Percentiles rank a stretch among this genome's conserved stretches.
phyloP scores from a whole-genome alignment of 2,797 vertebrate species.

The Argya squamiceps region DNA sequence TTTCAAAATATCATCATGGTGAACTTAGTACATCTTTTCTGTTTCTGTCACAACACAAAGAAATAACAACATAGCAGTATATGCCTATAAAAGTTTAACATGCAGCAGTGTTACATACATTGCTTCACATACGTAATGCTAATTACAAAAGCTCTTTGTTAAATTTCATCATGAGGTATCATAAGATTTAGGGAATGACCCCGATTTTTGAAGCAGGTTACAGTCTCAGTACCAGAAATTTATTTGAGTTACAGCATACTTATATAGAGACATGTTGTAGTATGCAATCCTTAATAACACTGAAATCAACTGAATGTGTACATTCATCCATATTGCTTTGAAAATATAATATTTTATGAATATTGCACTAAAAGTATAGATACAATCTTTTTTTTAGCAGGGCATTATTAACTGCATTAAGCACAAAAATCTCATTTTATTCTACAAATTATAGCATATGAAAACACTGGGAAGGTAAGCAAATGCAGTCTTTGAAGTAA shows the following conservation, averaged over 20 bases:
- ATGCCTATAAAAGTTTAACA: not conserved
- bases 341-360: not conserved
- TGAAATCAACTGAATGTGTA: not conserved
- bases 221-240: not conserved
- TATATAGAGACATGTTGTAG: not conserved
- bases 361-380: not conserved
- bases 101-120: not conserved
- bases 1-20: not conserved
- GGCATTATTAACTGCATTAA: not conserved
- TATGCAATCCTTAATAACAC: not conserved
- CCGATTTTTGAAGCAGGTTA: not conserved
- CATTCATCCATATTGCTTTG: not conserved
- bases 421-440: constrained; percentile 38
- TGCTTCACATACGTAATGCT: not conserved
- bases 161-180: not conserved
- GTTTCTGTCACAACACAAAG: not conserved
- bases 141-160: not conserved
- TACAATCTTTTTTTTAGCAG: not conserved
- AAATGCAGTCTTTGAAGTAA: constrained; percentile 59
- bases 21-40: not conserved
- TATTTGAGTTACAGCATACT: not conserved
- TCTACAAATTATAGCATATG: constrained; percentile 44
- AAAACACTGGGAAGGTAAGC: constrained; percentile 7
- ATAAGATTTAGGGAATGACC: not conserved
- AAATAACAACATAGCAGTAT: not conserved